Evolutionary conservation across 2,113 vertebrate genomes (phyloP).

Genomic region (Anguilla rostrata): DNA sequence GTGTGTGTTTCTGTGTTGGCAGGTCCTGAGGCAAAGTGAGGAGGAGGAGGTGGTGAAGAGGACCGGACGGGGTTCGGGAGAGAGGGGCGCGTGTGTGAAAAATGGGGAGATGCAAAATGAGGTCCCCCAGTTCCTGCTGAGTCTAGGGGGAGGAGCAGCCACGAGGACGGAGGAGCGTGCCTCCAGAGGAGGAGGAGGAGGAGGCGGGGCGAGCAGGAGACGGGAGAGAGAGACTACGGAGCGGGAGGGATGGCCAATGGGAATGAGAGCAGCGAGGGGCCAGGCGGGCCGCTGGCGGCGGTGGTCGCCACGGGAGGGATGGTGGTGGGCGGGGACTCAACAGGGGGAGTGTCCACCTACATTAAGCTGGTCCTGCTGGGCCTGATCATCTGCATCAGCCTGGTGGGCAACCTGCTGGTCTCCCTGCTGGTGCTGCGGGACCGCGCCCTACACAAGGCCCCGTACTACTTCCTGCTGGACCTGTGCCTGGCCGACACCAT

Average conservation of each 20-base stretch:
- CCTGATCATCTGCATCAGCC: conserved; percentile 88
- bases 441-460: conserved; percentile 86
- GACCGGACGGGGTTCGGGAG: conserved; percentile 15
- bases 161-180: conserved; percentile 60
- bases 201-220: conserved; percentile 41
- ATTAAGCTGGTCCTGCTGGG: conserved; percentile 87
- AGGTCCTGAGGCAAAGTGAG: conserved; percentile 36
- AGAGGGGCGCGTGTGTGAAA: conserved; percentile 45
- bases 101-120: conserved; percentile 64
- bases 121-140: conserved; percentile 55
- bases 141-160: conserved; percentile 56
- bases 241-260: conserved; percentile 76
- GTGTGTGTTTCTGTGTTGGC: conserved; percentile 31
- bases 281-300: conserved; percentile 67
- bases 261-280: conserved; percentile 78
- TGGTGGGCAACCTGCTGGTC: conserved; percentile 85
- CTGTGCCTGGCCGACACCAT: conserved; percentile 90
- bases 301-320: conserved; percentile 73
- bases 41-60: conserved; percentile 26
- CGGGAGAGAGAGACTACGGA: conserved; percentile 45
- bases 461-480: conserved; percentile 91
- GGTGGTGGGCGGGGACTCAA: conserved; percentile 65
- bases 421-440: conserved; percentile 87
- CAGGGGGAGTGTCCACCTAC: conserved; percentile 79
- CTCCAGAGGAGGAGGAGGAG: conserved; percentile 52